Evolutionary conservation across 2,113 vertebrate species (phyloP).

Genomic region (Ornithorhynchus anatinus): DNA sequence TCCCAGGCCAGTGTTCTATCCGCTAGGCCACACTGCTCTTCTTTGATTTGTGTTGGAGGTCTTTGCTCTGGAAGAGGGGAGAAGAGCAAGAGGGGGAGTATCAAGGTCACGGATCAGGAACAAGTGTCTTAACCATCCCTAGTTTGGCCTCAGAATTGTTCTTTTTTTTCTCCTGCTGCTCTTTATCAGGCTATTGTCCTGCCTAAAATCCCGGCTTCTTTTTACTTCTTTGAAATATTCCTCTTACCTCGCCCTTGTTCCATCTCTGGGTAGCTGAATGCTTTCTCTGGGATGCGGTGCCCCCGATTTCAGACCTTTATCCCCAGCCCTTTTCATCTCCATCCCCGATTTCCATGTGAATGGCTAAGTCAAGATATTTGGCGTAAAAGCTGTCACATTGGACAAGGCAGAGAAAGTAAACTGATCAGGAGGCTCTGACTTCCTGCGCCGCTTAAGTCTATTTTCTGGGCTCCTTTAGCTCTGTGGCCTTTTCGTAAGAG

Average conservation of each 20-base stretch:
- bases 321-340: not conserved
- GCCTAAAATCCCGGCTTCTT: conserved; percentile 24
- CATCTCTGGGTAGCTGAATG: not conserved
- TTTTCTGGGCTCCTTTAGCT: conserved; percentile 21
- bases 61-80: too few relatives aligned
- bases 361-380: not conserved
- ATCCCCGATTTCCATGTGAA: not conserved
- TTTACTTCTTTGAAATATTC: conserved; percentile 26
- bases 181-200: conserved; percentile 54
- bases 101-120: conserved; percentile 29
- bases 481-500: not conserved
- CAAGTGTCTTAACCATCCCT: conserved; percentile 28
- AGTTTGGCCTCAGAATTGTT: conserved; percentile 49
- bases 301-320: not conserved
- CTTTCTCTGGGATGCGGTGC: not conserved
- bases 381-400: not conserved
- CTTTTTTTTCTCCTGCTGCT: conserved; percentile 39
- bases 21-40: too few relatives aligned
- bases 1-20: too few relatives aligned
- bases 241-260: conserved; percentile 39
- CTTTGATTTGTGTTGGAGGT: conserved; percentile 45
- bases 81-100: conserved; percentile 3
- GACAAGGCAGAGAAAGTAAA: not conserved
- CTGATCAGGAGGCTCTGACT: not conserved
- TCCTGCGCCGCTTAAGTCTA: not conserved